Evolutionary conservation across 2,113 vertebrate genomes (phyloP).

Genomic region (Vimba vimba): DNA sequence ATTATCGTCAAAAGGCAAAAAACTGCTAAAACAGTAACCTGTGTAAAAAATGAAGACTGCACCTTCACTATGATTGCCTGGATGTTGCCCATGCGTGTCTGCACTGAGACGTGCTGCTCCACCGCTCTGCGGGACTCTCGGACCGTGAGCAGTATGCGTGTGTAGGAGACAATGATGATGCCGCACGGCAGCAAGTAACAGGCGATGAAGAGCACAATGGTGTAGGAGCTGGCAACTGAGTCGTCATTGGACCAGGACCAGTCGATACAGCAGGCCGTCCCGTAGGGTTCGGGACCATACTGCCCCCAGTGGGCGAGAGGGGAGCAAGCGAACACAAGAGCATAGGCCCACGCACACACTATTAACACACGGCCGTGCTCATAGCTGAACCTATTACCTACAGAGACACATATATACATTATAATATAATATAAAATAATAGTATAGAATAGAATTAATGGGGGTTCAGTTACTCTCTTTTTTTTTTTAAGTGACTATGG

Average conservation of each 20-base stretch:
- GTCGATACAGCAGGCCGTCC: slow-evolving; percentile 72
- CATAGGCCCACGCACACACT: slow-evolving; percentile 65
- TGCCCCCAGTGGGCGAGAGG: slow-evolving; percentile 68
- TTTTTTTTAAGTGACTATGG: no score
- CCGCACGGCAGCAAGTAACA: slow-evolving; percentile 69
- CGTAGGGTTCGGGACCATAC: slow-evolving; percentile 67
- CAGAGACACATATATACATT: slow-evolving; percentile 26
- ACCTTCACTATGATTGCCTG: slow-evolving; percentile 70
- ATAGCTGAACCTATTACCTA: slow-evolving; percentile 68
- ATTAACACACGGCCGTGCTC: slow-evolving; percentile 64
- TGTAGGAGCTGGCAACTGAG: slow-evolving; percentile 59
- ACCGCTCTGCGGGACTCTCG: slow-evolving; percentile 69
- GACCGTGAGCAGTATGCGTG: slow-evolving; percentile 69
- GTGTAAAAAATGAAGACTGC: neutral
- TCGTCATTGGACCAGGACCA: slow-evolving; percentile 62
- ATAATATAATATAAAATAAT: neutral
- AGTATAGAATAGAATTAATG: neutral
- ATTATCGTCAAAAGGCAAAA: neutral
- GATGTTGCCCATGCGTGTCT: slow-evolving; percentile 58
- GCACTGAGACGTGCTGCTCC: slow-evolving; percentile 56
- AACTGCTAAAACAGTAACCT: neutral
- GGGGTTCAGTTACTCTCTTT: no score
- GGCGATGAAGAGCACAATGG: slow-evolving; percentile 63
- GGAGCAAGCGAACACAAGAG: slow-evolving; percentile 68
- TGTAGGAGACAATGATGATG: slow-evolving; percentile 69